Evolutionary conservation across 2,888 invertebrate genomes (phyloP).

Genomic region (Orchesella flavescens): DNA sequence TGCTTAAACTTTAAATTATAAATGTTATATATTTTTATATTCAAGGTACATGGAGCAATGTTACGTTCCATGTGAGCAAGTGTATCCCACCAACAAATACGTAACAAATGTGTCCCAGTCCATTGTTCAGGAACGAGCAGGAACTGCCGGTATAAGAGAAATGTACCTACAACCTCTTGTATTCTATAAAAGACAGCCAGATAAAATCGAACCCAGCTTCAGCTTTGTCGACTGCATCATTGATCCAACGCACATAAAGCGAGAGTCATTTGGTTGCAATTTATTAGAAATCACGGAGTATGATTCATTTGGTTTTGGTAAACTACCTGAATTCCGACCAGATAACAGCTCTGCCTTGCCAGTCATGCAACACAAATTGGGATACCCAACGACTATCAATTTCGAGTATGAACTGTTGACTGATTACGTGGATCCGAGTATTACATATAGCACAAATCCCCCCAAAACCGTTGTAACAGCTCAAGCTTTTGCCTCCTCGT

Average conservation of each 20-base stretch:
- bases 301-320: neutral
- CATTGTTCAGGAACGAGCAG: neutral
- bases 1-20: too few relatives aligned
- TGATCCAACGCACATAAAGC: neutral
- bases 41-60: neutral
- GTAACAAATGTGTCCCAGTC: neutral
- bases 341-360: neutral
- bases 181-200: too few relatives aligned
- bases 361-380: neutral
- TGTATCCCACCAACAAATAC: neutral
- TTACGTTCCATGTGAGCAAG: neutral
- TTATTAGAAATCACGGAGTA: neutral
- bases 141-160: neutral
- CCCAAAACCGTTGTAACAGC: neutral
- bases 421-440: neutral
- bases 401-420: neutral
- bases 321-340: neutral
- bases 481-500: neutral
- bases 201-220: neutral
- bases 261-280: neutral
- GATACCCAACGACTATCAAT: neutral
- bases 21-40: neutral
- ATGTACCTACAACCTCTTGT: neutral
- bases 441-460: neutral
- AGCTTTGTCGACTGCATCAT: slow-evolving; percentile 13